Evolutionary conservation across 2,797 vertebrate species (phyloP), one percentile per base, ranked within the genome.

Genomic region (Eupleurogrammus muticus): DNA sequence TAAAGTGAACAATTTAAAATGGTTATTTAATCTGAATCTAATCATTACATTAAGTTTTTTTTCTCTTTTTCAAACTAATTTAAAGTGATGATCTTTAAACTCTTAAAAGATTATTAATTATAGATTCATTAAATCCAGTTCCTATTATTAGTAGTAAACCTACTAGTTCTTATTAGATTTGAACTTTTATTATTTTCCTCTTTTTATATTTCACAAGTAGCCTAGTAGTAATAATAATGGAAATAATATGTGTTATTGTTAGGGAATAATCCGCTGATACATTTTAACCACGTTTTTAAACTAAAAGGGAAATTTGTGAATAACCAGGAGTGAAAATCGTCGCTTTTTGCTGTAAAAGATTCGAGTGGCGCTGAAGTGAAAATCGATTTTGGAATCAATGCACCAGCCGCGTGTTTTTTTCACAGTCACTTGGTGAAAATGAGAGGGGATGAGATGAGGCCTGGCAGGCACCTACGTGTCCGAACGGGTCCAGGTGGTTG

Each of bases 401-500:
- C 53, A 72, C 19, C 50, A 35, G 7, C 54, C 38, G 13, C 13
- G 55, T 32, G 12, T 28, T 19, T 21, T 42, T 14, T 42, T 42
- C 46, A 62, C 38, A 50, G 3, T 10, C 46, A 17, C 9, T 28
- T 21, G 32, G 28, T 56, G 13, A 32, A n/a, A 49, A 46, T 32
- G 70, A n/a, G 42, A 80, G 13, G 63, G n/a, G 64, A 68, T 55
- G 67, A 73, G 20, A 64, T 16, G 7, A 5, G 66, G 70, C 77
- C 69, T 75, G 28, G 28, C 28, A 86, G 66, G 84, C 82, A 94
- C 98, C 97, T 96, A 99, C 97, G 47, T 99, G 98, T 90, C 98
- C 98, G 24, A 99, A 99, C 52, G 98, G 98, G 87, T 99, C 98
- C 93, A 99, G 94, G 90, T 99, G 98, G 90, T 99, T 99, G 94